Conservation (phyloP, 2,797 vertebrate genomes). For the Acestrorhynchus altus region DNA sequence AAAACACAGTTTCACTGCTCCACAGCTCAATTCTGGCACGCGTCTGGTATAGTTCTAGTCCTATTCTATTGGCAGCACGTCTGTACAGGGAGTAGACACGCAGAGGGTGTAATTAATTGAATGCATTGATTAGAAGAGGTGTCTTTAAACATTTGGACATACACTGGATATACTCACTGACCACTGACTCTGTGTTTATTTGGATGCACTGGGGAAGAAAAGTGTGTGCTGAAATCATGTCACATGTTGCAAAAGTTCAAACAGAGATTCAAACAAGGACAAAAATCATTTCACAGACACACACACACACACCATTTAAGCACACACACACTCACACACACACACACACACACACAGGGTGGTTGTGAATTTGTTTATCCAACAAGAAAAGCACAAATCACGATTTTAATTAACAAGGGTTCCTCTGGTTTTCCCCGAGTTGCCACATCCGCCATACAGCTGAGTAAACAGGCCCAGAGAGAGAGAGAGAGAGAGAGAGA, state of each 20-base stretch:
- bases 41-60: too few relatives aligned
- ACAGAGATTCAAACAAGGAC: not conserved
- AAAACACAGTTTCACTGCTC: too few relatives aligned
- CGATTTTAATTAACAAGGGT: conserved; percentile 79
- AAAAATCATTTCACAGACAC: not conserved
- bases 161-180: too few relatives aligned
- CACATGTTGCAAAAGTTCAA: not conserved
- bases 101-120: too few relatives aligned
- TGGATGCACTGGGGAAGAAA: too few relatives aligned
- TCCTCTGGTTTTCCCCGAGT: conserved; percentile 44
- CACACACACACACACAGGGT: not conserved
- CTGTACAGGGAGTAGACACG: too few relatives aligned
- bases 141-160: too few relatives aligned
- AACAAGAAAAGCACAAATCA: conserved; percentile 73
- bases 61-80: too few relatives aligned
- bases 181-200: too few relatives aligned
- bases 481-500: conserved; percentile 70
- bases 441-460: conserved; percentile 64
- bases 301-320: not conserved
- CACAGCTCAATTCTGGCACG: too few relatives aligned
- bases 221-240: too few relatives aligned
- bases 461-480: conserved; percentile 73
- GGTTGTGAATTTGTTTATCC: conserved; percentile 72
- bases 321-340: not conserved
- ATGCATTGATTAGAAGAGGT: too few relatives aligned